phyloP scores from a whole-genome alignment of 2,797 vertebrate species.

The Kryptolebias ocellatus region DNA sequence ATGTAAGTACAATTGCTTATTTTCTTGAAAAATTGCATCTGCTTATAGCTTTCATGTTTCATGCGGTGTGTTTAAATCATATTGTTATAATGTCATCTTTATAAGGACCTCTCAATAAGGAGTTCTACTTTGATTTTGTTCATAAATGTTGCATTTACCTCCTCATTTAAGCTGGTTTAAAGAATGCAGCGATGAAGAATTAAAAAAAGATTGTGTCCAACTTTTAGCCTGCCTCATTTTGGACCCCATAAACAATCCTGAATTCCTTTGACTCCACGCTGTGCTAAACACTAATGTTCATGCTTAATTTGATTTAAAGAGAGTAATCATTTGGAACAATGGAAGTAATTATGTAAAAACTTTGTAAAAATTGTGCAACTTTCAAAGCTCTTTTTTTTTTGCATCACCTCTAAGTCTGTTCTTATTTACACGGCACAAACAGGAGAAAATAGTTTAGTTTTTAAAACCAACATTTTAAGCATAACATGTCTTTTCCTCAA shows the following conservation, averaged over 20 bases:
- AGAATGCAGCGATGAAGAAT: not conserved
- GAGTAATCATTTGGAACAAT: not conserved
- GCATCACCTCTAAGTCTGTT: too few relatives aligned
- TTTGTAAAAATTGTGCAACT: not conserved
- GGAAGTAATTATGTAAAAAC: not conserved
- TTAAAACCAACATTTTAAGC: too few relatives aligned
- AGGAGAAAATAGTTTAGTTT: too few relatives aligned
- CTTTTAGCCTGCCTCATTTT: too few relatives aligned
- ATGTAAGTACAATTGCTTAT: constrained; percentile 78
- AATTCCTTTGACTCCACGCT: not conserved
- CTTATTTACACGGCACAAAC: too few relatives aligned
- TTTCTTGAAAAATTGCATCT: not conserved
- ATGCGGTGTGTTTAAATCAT: not conserved
- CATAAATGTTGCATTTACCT: not conserved
- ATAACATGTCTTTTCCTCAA: too few relatives aligned
- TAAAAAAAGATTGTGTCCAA: not conserved
- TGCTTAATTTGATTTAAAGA: not conserved
- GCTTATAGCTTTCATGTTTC: not conserved
- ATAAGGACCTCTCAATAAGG: not conserved
- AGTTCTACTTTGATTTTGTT: not conserved
- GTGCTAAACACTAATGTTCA: not conserved
- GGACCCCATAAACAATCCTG: not conserved
- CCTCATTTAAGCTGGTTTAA: not conserved
- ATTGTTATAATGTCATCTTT: not conserved
- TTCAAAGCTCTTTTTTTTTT: not conserved